phyloP scores from a whole-genome alignment of 2,888 invertebrate genomes.

The Eurois occulta region DNA sequence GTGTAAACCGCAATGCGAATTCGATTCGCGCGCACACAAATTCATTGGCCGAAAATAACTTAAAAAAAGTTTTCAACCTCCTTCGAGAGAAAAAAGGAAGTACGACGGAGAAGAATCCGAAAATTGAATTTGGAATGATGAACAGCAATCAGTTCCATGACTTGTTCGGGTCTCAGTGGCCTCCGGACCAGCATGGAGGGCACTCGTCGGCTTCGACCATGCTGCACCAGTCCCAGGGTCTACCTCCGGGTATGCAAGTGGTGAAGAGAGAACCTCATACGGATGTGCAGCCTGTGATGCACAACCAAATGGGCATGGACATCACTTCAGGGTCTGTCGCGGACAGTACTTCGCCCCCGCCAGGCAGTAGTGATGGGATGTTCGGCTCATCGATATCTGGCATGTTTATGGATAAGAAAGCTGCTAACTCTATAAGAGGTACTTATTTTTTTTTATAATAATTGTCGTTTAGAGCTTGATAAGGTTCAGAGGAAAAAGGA shows the following conservation, averaged over 20 bases:
- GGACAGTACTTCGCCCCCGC: constrained; percentile 91
- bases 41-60: constrained; percentile 82
- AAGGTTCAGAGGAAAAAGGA: background rate
- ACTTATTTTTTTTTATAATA: constrained; percentile 63
- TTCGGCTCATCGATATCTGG: constrained; percentile 85
- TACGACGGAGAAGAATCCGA: constrained; percentile 64
- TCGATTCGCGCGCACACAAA: constrained; percentile 79
- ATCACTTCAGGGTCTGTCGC: constrained; percentile 88
- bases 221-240: constrained; percentile 81
- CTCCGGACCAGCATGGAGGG: constrained; percentile 88
- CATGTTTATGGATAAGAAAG: constrained; percentile 91
- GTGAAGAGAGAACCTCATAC: constrained; percentile 85
- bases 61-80: constrained; percentile 69
- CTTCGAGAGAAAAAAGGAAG: constrained; percentile 44
- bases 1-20: constrained; percentile 85
- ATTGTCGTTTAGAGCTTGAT: background rate
- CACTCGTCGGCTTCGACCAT: constrained; percentile 87
- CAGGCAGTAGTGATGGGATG: constrained; percentile 86
- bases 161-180: constrained; percentile 89
- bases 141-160: constrained; percentile 88
- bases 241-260: constrained; percentile 82
- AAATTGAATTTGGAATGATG: constrained; percentile 79
- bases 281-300: constrained; percentile 81
- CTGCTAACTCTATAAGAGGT: constrained; percentile 93
- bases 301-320: constrained; percentile 85